Evolutionary conservation across 92 coral and sea anemone genomes (phyloP).

Genomic region (Chrysogorgia sp.): DNA sequence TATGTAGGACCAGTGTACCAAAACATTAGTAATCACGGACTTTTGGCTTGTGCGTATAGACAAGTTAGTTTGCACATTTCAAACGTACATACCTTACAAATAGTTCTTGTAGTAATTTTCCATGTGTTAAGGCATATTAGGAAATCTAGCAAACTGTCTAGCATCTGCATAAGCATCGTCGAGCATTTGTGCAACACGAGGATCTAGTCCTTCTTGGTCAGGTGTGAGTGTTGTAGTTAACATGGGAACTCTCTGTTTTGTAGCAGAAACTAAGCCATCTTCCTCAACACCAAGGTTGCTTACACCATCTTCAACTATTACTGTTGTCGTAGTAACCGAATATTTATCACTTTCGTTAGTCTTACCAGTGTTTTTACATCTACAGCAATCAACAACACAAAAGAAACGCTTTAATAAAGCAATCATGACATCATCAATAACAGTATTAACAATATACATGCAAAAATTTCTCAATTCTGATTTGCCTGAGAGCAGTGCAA

Average conservation of each 20-base stretch:
- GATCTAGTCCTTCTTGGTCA: slow-evolving; percentile 19
- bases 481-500: too few species aligned
- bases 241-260: slow-evolving; percentile 19
- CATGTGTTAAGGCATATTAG: slow-evolving; percentile 20
- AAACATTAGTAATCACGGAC: too few species aligned
- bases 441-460: neutral
- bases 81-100: neutral
- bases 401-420: too few species aligned
- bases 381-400: neutral
- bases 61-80: neutral
- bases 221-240: neutral
- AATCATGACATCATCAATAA: too few species aligned
- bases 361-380: neutral
- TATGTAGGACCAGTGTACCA: too few species aligned
- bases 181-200: slow-evolving; percentile 25
- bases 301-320: slow-evolving; percentile 3
- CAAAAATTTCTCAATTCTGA: too few species aligned
- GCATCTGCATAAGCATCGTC: slow-evolving; percentile 45
- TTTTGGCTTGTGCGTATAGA: too few species aligned
- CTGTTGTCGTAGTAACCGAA: slow-evolving; percentile 10
- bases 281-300: slow-evolving; percentile 14
- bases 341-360: slow-evolving; percentile 9
- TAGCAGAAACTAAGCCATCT: slow-evolving; percentile 33
- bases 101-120: neutral
- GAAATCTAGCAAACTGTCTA: slow-evolving; percentile 42